A percentile compares a stretch with the other conserved stretches of the same genome.
Conservation (phyloP, 2,888 invertebrate genomes). For the Hanleya hanleyi region DNA sequence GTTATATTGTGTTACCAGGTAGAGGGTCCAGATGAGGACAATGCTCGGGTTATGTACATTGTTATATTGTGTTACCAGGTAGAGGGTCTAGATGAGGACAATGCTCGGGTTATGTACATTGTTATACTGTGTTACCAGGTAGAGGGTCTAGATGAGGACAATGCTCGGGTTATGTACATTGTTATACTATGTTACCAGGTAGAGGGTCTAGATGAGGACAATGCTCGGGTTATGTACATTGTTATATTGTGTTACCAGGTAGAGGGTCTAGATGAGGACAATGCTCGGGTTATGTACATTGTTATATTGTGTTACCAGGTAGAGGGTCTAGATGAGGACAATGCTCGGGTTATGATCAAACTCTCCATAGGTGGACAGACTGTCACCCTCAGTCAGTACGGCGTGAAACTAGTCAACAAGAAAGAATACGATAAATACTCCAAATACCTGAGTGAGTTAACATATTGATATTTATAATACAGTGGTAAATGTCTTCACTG, state of each 20-base stretch:
- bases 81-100: constrained; percentile 71
- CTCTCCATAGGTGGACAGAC: constrained; percentile 61
- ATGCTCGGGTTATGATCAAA: constrained; percentile 67
- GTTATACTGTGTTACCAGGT: constrained; percentile 41
- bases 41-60: constrained; percentile 63
- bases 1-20: constrained; percentile 41
- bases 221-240: constrained; percentile 63
- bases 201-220: constrained; percentile 71
- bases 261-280: constrained; percentile 71
- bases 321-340: constrained; percentile 71
- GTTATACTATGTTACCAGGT: constrained; percentile 41
- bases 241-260: constrained; percentile 41
- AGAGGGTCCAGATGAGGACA: constrained; percentile 71
- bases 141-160: constrained; percentile 71
- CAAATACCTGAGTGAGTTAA: constrained; percentile 88
- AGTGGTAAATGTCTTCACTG: not conserved
- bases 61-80: constrained; percentile 41
- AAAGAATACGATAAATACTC: constrained; percentile 87
- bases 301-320: constrained; percentile 41
- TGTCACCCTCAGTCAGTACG: constrained; percentile 80
- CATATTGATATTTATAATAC: not conserved
- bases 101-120: constrained; percentile 63
- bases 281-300: constrained; percentile 63
- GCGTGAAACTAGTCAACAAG: constrained; percentile 84
- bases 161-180: constrained; percentile 63